phyloP scores from a whole-genome alignment of 2,888 invertebrate species.

The Pogonocherus hispidulus region DNA sequence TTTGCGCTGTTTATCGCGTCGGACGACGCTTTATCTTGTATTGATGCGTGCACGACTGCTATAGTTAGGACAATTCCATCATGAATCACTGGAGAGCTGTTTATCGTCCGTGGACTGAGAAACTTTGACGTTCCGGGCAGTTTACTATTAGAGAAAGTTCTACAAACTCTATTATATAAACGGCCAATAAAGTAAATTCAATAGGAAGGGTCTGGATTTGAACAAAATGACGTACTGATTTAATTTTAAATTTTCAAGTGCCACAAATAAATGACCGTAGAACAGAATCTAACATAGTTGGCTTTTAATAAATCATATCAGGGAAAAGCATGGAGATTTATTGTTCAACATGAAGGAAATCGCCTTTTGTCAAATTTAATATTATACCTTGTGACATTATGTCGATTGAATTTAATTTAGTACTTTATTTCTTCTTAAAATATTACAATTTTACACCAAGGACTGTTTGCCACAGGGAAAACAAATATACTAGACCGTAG shows the following conservation, averaged over 20 bases:
- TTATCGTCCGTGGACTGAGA: slow-evolving; percentile 25
- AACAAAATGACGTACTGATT: neutral
- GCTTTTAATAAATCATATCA: slow-evolving; percentile 6
- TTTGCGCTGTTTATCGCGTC: slow-evolving; percentile 21
- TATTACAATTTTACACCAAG: too few species aligned
- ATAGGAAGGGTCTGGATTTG: neutral
- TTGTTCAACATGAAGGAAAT: neutral
- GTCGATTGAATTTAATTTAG: too few species aligned
- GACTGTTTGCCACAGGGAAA: too few species aligned
- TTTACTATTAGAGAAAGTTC: slow-evolving; percentile 28
- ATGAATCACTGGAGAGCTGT: slow-evolving; percentile 29
- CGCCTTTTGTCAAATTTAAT: neutral
- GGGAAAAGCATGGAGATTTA: neutral
- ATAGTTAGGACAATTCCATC: slow-evolving; percentile 22
- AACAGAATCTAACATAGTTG: neutral
- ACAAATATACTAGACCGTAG: too few species aligned
- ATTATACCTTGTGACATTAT: neutral
- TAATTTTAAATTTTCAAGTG: neutral
- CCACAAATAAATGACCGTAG: neutral
- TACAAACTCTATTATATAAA: slow-evolving; percentile 32
- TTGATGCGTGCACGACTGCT: slow-evolving; percentile 18
- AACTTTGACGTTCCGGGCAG: slow-evolving; percentile 16
- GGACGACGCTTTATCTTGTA: slow-evolving; percentile 20
- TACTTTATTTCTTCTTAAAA: too few species aligned
- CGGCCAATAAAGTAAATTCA: slow-evolving; percentile 25